Percentiles rank a stretch among this genome's conserved stretches.
phyloP scores from a whole-genome alignment of 2,797 vertebrate species.

The Telmatherina bonti region DNA sequence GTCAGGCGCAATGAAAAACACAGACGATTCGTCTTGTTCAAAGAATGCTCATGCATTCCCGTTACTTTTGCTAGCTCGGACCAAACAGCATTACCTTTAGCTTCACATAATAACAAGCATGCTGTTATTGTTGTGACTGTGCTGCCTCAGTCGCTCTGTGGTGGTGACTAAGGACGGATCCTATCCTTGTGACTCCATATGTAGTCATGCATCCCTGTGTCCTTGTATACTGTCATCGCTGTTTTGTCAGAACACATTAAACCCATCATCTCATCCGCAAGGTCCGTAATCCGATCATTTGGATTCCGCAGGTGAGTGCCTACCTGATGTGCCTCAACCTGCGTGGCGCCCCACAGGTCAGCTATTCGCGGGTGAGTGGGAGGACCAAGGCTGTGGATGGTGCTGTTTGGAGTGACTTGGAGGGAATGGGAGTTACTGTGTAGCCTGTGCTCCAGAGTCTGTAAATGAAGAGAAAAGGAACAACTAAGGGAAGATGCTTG shows the following conservation, averaged over 20 bases:
- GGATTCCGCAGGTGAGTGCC: conserved; percentile 69
- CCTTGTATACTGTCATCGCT: conserved; percentile 31
- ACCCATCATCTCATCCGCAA: conserved; percentile 32
- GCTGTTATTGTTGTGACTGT: not conserved
- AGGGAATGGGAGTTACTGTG: conserved; percentile 84
- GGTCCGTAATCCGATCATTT: conserved; percentile 44
- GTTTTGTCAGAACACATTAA: conserved; percentile 30
- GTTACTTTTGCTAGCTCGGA: conserved; percentile 11
- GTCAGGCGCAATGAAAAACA: conserved; percentile 18
- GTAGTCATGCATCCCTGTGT: conserved; percentile 18
- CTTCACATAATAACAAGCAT: conserved; percentile 11
- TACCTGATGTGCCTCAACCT: conserved; percentile 82
- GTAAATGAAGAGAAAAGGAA: not conserved
- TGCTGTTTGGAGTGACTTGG: conserved; percentile 86
- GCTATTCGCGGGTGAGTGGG: conserved; percentile 87
- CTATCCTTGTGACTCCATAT: conserved; percentile 8
- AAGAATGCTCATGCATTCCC: not conserved
- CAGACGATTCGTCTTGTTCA: not conserved
- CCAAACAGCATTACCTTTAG: conserved; percentile 20
- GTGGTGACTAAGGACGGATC: conserved; percentile 11
- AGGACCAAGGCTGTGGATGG: conserved; percentile 83
- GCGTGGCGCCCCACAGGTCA: conserved; percentile 88
- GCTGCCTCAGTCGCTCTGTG: conserved; percentile 5
- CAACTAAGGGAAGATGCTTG: not conserved
- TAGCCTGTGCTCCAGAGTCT: conserved; percentile 81